These are phyloP conservation scores for Macrosiphum euphorbiae DNA, from an alignment of 2,888 invertebrate species.

Conservation along the genomic window DNA sequence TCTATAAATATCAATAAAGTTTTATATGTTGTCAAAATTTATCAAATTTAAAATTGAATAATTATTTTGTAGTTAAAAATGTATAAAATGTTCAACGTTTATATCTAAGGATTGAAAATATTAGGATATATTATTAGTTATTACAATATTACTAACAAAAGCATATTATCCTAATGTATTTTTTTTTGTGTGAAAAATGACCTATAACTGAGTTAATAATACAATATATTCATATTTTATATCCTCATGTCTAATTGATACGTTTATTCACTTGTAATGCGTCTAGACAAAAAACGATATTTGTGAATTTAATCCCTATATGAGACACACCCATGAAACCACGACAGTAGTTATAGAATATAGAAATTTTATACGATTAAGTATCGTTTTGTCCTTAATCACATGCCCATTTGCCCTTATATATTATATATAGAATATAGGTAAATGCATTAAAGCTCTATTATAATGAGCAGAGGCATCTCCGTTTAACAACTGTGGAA, in stretches of 20 bases:
- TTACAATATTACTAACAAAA: too few species aligned
- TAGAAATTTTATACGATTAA: background rate
- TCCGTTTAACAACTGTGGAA: background rate
- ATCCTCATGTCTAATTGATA: background rate
- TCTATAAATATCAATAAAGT: too few species aligned
- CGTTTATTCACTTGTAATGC: background rate
- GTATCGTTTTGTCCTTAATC: background rate
- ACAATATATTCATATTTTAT: background rate
- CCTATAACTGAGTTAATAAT: too few species aligned
- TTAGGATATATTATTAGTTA: too few species aligned
- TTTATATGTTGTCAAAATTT: too few species aligned
- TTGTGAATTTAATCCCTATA: background rate
- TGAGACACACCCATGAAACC: background rate
- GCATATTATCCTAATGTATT: too few species aligned
- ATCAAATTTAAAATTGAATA: too few species aligned
- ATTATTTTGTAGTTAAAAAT: too few species aligned
- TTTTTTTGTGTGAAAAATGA: too few species aligned
- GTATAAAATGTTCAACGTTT: too few species aligned
- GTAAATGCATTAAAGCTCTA: background rate
- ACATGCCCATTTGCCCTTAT: background rate
- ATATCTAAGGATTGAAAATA: too few species aligned
- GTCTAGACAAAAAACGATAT: background rate
- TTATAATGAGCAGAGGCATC: too few species aligned
- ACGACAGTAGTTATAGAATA: background rate
- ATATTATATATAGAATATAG: background rate